A percentile compares a stretch with the other conserved stretches of the same genome.
Evolutionary conservation across 2,113 vertebrate genomes (phyloP).

Genomic region (Aplodontia rufa): DNA sequence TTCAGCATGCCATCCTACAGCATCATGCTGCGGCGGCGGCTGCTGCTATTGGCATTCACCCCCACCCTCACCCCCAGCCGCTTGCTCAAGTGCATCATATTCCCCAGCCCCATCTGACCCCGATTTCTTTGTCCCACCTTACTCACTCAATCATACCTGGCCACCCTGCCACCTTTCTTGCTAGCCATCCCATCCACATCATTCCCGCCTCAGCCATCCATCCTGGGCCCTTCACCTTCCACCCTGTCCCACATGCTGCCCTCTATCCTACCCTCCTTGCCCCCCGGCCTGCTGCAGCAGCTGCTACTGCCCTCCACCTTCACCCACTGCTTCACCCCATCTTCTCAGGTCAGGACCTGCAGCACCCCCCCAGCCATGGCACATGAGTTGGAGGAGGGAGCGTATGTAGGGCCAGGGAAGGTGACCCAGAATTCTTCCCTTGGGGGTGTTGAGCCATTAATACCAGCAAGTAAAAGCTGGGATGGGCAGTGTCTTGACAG

Average conservation of each 20-base stretch:
- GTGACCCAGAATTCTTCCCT: slow-evolving; percentile 19
- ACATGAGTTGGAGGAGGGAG: slow-evolving; percentile 87
- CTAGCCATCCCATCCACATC: slow-evolving; percentile 98
- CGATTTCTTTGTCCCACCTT: slow-evolving; percentile 95
- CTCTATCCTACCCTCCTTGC: slow-evolving; percentile 96
- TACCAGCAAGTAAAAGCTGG: slow-evolving; percentile 68
- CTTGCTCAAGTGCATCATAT: slow-evolving; percentile 98
- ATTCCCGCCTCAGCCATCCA: slow-evolving; percentile 98
- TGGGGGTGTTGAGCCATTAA: slow-evolving; percentile 64
- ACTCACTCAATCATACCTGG: slow-evolving; percentile 96
- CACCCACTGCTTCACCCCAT: slow-evolving; percentile 98
- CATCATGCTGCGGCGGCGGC: slow-evolving; percentile 93
- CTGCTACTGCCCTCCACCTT: slow-evolving; percentile 94
- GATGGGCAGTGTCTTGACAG: slow-evolving; percentile 75
- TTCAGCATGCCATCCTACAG: slow-evolving; percentile 97
- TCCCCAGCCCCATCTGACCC: slow-evolving; percentile 96
- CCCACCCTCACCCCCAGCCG: slow-evolving; percentile 92
- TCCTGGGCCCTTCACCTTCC: slow-evolving; percentile 94
- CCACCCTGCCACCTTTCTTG: slow-evolving; percentile 94
- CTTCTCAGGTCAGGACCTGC: slow-evolving; percentile 99
- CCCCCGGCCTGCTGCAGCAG: slow-evolving; percentile 90
- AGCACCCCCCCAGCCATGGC: slow-evolving; percentile 97
- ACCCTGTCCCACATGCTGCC: slow-evolving; percentile 93
- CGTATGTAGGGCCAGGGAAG: slow-evolving; percentile 56
- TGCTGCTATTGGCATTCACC: slow-evolving; percentile 92